These are phyloP conservation scores for Amphipoea oculea DNA, from an alignment of 2,888 invertebrate genomes.

Conservation along the genomic window DNA sequence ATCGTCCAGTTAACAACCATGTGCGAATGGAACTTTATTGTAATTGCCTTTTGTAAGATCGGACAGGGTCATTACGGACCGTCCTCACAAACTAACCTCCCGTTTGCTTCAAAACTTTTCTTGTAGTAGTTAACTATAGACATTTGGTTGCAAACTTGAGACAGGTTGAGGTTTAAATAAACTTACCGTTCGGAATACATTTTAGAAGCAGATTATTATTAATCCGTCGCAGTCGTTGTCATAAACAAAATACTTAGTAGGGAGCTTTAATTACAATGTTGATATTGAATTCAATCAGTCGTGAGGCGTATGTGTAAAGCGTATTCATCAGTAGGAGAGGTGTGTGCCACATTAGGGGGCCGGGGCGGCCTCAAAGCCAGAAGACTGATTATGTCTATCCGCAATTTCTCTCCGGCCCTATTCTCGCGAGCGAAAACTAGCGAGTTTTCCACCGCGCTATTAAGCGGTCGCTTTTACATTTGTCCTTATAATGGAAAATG, in stretches of 20 bases:
- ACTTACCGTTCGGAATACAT: constrained; percentile 35
- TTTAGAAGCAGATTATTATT: constrained; percentile 44
- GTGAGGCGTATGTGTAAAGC: constrained; percentile 80
- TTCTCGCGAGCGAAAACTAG: constrained; percentile 90
- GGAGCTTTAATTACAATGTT: constrained; percentile 71
- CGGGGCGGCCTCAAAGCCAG: constrained; percentile 89
- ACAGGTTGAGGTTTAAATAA: constrained; percentile 71
- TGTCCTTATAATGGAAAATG: constrained; percentile 91
- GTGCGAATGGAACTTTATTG: constrained; percentile 90
- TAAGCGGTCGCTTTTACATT: constrained; percentile 91
- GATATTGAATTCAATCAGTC: constrained; percentile 78
- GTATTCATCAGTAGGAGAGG: constrained; percentile 89
- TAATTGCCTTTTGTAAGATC: constrained; percentile 91
- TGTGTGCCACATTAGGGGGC: constrained; percentile 87
- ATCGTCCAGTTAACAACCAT: constrained; percentile 90
- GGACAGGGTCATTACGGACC: constrained; percentile 88
- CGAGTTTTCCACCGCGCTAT: constrained; percentile 90
- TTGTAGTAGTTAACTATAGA: constrained; percentile 76
- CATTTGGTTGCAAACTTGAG: constrained; percentile 69
- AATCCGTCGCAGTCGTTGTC: constrained; percentile 31
- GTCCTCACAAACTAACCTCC: constrained; percentile 84
- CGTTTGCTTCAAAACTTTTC: constrained; percentile 84
- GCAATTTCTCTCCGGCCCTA: constrained; percentile 90
- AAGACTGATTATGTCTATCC: constrained; percentile 91
- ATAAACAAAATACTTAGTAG: constrained; percentile 47